Evolutionary conservation across 2,888 invertebrate species (phyloP), one percentile per base, ranked within the genome.

Genomic region (Apamea epomidion): DNA sequence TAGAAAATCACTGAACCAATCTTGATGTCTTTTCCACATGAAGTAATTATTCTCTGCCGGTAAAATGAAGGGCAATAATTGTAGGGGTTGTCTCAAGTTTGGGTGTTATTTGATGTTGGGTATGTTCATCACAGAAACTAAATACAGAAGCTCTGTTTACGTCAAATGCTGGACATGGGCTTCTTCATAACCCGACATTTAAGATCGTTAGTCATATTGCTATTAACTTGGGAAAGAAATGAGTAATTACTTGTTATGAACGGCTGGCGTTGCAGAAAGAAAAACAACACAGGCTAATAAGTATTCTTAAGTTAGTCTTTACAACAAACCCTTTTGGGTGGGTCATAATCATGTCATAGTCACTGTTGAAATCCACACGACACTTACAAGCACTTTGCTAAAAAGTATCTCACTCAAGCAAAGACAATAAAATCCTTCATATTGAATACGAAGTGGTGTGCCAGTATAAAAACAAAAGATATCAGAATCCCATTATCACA

Each of bases 11-110:
- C 62, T 87, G 86, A 84, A 88, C 84, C 88, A 88, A 75, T 79
- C 69, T 73, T 80, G 78, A 84, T 88, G 88, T 86, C 83, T 80
- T 87, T 87, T 87, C 87, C 88, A 81, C 88, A 71, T 87, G 87
- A 87, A 80, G 78, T 83, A 86, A 71, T 76, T 76, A 82, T 73
- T 72, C 25, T 71, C 68, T 76, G 74, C 58, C 69, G 21, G 71
- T 68, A 80, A 80, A 69, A 80, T 74, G 48, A 51, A 75, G 74
- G 45, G 86, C n/a, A 74, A 85, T 72, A 71, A 71, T 73, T 69
- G 76, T 42, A 64, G 7, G 60, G 45, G 58, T 77, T 78, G 65
- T 78, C n/a, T 85, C 64, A 37, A 60, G 71, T 65, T 79, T 37
- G 48, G 60, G 37, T 60, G 70, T 71, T 76, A 85, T 81, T 85